A percentile compares a stretch with the other conserved stretches of the same genome.
phyloP scores from a whole-genome alignment of 2,888 invertebrate genomes.

The Erebia aethiops region DNA sequence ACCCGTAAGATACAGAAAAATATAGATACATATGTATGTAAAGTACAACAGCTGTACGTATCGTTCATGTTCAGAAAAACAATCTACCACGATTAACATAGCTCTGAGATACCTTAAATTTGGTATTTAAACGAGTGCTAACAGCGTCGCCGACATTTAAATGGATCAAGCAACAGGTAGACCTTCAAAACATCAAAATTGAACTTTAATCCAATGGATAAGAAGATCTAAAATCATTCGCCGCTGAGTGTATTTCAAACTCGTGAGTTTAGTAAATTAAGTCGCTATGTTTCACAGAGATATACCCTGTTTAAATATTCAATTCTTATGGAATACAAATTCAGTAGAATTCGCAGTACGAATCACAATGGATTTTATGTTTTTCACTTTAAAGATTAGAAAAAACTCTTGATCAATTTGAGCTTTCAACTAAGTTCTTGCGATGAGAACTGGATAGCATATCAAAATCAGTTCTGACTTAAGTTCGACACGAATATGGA shows the following conservation, averaged over 20 bases:
- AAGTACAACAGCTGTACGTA: background rate
- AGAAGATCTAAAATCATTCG: constrained; percentile 18
- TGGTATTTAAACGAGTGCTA: constrained; percentile 35
- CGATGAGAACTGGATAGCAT: no score
- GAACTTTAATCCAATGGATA: background rate
- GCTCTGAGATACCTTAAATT: constrained; percentile 30
- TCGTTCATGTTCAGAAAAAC: background rate
- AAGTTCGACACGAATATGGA: no score
- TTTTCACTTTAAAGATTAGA: no score
- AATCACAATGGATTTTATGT: constrained; percentile 6
- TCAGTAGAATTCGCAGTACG: background rate
- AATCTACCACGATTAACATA: constrained; percentile 24
- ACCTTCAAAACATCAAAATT: background rate
- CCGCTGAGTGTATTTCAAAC: background rate
- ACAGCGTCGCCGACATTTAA: constrained; percentile 32
- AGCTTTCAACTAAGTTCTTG: no score
- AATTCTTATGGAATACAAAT: constrained; percentile 29
- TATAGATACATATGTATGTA: no score
- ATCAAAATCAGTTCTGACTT: no score
- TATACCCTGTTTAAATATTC: constrained; percentile 37
- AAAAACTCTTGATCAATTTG: no score
- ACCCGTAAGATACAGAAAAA: no score
- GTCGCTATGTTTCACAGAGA: constrained; percentile 34
- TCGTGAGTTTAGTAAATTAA: constrained; percentile 32
- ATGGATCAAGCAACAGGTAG: constrained; percentile 37